Base-by-base conservation (phyloP, 2,797 vertebrate species). In the Enteromius unitaeniatus region DNA sequence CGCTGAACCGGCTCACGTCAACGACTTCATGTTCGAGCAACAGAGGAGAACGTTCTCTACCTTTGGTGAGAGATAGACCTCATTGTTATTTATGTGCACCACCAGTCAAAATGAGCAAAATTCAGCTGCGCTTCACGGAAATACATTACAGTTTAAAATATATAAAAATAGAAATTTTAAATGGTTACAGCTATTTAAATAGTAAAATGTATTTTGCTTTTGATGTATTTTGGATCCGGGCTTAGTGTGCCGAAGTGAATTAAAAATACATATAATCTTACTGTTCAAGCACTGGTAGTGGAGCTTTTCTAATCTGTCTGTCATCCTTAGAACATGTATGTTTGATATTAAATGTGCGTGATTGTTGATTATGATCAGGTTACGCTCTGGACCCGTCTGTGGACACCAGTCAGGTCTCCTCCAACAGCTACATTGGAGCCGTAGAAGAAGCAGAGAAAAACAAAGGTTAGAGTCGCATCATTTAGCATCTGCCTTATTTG, bases 21-120 rank as follows among this genome's bases (percentile, higher is more conserved):
- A 99, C 65, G 97, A 99, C 89, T 99, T 99, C 83, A 99, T 99
- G 98, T 99, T 99, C 93, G 98, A 99, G 86, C 97, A 99, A 78
- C 97, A 99, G 88, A 95, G 98, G 86, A 97, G 98, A 90, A 99
- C 98, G 2, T 99, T 99, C 92, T 96, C 96, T 84, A 97, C 98
- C 2, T 99, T 95, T 55, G 98, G 98, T 99, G 94, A 10, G 64
- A 51, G 14, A 60, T 3, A 14, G 10, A 1, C 9, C n/a, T 0
- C 37, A 40, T 60, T 55, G 0, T 84, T 4, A 51, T 69, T 79
- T 40, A 45, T 86, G 7, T 53, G 8, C 51, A 47, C 13, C 9
- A 47, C 14, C 42, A 42, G 13, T 47, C 45, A 14, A 47, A 51
- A 21, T 17, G 7, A 2, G 49, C 6, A 51, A 2, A 5, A 19